phyloP scores from a whole-genome alignment of 2,113 vertebrate genomes.

The Lepisosteus oculatus region DNA sequence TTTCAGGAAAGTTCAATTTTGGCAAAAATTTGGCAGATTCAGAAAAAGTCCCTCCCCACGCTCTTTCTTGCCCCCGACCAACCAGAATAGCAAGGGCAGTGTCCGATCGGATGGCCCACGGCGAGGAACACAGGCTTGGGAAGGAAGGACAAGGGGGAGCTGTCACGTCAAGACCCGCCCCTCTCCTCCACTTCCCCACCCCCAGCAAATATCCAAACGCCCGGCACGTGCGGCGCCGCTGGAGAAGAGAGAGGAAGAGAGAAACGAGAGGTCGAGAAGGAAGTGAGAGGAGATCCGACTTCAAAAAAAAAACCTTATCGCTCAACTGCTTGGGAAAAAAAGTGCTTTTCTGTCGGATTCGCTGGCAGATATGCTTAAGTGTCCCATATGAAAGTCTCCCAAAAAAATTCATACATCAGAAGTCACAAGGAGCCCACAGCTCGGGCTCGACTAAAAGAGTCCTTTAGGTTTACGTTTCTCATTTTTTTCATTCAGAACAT shows the following conservation, averaged over 20 bases:
- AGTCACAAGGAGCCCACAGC: too few relatives aligned
- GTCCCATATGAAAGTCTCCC: slow-evolving; percentile 17
- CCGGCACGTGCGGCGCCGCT: too few relatives aligned
- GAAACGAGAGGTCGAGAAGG: slow-evolving; percentile 1
- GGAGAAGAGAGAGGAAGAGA: neutral
- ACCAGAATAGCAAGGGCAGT: too few relatives aligned
- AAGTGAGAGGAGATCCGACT: slow-evolving; percentile 1
- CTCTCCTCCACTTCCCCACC: too few relatives aligned
- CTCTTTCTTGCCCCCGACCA: slow-evolving; percentile 24
- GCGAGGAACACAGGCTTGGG: neutral
- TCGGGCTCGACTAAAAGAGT: too few relatives aligned
- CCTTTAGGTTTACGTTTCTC: too few relatives aligned
- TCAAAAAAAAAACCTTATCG: slow-evolving; percentile 22
- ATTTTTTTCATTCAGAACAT: too few relatives aligned
- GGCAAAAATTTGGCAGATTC: slow-evolving; percentile 68
- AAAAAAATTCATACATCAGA: too few relatives aligned
- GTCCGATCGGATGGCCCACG: neutral
- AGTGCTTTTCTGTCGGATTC: slow-evolving; percentile 78
- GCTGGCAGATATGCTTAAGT: slow-evolving; percentile 72
- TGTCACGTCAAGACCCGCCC: too few relatives aligned
- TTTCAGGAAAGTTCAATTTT: slow-evolving; percentile 42
- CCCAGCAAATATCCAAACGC: neutral
- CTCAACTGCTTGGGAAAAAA: slow-evolving; percentile 41
- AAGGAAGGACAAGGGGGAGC: too few relatives aligned
- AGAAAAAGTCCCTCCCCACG: slow-evolving; percentile 41